Evolutionary conservation across 2,113 vertebrate species (phyloP).

Genomic region (Castor canadensis): DNA sequence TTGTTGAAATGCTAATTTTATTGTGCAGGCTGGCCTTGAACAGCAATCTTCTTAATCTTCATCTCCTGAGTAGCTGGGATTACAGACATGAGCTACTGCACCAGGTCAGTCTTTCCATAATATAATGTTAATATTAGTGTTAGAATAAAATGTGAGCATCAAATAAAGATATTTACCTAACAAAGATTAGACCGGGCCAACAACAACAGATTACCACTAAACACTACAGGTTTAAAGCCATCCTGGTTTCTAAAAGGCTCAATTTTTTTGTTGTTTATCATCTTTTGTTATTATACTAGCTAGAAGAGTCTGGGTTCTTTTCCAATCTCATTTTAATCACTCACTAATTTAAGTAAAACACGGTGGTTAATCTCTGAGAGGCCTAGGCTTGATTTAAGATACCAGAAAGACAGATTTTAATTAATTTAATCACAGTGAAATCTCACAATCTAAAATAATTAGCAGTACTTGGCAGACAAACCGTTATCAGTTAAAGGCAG

Average conservation of each 20-base stretch:
- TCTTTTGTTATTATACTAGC: not conserved
- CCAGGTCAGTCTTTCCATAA: not conserved
- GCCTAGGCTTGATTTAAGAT: slow-evolving; percentile 13
- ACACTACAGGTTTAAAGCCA: not conserved
- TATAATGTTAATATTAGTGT: not conserved
- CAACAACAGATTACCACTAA: not conserved
- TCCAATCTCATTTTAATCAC: not conserved
- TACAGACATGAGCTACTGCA: too few relatives aligned
- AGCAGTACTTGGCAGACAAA: slow-evolving; percentile 11
- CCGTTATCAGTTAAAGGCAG: slow-evolving; percentile 50
- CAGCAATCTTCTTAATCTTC: too few relatives aligned
- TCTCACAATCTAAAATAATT: slow-evolving; percentile 69
- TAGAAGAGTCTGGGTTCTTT: not conserved
- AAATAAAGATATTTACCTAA: slow-evolving; percentile 3
- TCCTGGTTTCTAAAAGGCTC: not conserved
- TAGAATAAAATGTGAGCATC: slow-evolving; percentile 30
- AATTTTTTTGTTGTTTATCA: not conserved
- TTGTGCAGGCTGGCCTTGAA: too few relatives aligned
- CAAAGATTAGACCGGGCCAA: not conserved
- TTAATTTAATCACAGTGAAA: slow-evolving; percentile 60
- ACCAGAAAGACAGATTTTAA: slow-evolving; percentile 60
- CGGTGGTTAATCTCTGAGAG: not conserved
- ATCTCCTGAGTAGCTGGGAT: too few relatives aligned
- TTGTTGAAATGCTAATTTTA: too few relatives aligned
- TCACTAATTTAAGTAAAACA: not conserved